Evolutionary conservation across 2,888 invertebrate genomes (phyloP), one percentile per base, ranked within the genome.

Genomic region (Lepidonotus clava): DNA sequence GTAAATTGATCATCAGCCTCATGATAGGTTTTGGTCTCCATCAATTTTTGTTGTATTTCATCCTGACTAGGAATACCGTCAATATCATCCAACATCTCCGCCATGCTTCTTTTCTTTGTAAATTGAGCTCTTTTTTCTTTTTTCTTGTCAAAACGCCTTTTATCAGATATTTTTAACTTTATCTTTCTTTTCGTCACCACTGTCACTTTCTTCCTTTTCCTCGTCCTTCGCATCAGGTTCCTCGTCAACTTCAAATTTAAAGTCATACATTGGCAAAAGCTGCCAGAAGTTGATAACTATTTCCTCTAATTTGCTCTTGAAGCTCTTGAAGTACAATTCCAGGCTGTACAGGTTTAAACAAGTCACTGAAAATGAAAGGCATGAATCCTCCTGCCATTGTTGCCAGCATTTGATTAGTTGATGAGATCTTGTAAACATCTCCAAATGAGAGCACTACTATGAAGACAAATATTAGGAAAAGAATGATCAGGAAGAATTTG

Each of bases 281-380:
- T 93, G 93, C 71, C 91, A 91, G 88, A 92, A 93, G 85, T 92
- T 92, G 8, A 91, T 90, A 32, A 93, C 91, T 85, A 92, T 92
- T 88, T 93, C 93, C 86, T 93, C 93, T 61, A 93, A 90, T 83
- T 93, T 93, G 4, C 92, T 92, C 88, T 93, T 93, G 88, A 93
- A 93, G 87, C 92, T 92, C n/a, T n/a, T n/a, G n/a, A n/a, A n/a
- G n/a, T n/a, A n/a, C n/a, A n/a, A n/a, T n/a, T n/a, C n/a, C n/a
- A n/a, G n/a, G n/a, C n/a, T n/a, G n/a, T n/a, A n/a, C n/a, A n/a
- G n/a, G n/a, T 41, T 89, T 88, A 18, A 89, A 77, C 18, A 89
- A 38, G 51, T 89, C 86, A 21, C 87, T 84, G 61, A 89, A 88
- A n/a, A 89, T 88, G 77, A 89, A 89, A 6, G 89, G 89, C 86